Evolutionary conservation across 92 coral and sea anemone species (phyloP), one percentile per base, ranked within the genome.

Genomic region (Palythoa heliodiscus): DNA sequence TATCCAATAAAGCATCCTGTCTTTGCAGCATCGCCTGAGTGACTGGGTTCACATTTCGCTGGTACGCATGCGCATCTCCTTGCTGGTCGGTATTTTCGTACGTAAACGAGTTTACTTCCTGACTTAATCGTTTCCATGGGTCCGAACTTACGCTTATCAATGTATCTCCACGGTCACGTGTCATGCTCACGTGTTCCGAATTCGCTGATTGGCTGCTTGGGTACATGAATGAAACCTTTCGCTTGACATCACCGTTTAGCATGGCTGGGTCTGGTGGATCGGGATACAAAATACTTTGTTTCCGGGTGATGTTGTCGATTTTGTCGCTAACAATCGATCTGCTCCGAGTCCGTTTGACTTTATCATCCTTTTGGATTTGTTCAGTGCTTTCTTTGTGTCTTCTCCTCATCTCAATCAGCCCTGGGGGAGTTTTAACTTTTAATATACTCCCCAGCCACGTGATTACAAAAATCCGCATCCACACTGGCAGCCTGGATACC

Each of bases 1-100:
- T 89, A 22, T 86, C 91, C 77, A 95, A 88, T 23, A 96, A 73
- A 52, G 86, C 87, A 2, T 94, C 98, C 73, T 92, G 98, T 71
- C 89, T 91, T 70, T 82, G 89, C 12, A 96, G 71, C 82, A 91
- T 66, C 81, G 87, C 87, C 37, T 76, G 74, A 7, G 84, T 12
- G 15, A 80, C 57, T 11, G 74, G 54, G 43, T 39, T 66, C 22
- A 48, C 47, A 14, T 68, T 64, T 5, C 40, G 16, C 1, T n/a
- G 61, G 5, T 14, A n/a, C 15, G 37, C 72, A 17, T 38, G 9
- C 12, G 74, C 23, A 47, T 48, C 84, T 8, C 23, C 40, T 43
- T 66, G 73, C 13, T 80, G 74, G 74, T 80, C 84, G 22, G 50
- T 37, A 70, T 43, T 66, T 2, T 80, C 84, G 50, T 67, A 13